Evolutionary conservation across 1,140 invertebrate genomes (phyloP), one percentile per base, ranked within the genome.

Genomic region (Pachypeltis micranthus): DNA sequence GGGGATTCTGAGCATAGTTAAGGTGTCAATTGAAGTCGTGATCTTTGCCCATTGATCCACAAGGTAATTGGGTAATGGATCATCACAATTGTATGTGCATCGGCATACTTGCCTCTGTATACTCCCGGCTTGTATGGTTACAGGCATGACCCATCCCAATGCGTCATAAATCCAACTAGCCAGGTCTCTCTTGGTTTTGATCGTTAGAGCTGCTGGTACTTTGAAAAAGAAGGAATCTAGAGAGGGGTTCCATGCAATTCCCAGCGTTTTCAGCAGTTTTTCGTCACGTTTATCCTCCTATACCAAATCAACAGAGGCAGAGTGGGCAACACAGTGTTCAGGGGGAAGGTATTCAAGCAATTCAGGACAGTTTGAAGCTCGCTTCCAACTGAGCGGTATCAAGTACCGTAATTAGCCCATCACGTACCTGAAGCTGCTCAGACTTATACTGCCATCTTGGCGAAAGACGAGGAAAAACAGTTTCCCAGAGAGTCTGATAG

Each of bases 61-160:
- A 21, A 71, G 55, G 10, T 70, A 59, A 23, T 54, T 26, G 1
- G 71, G 68, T 59, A 75, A 7, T 2, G 31, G 7, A 39, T 72
- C 69, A 63, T 77, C 74, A 74, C 74, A 77, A 23, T 59, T 67
- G 2, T 71, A 21, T 21, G 70, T 68, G 23, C 1, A 23, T n/a
- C 56, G 59, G 72, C 74, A 74, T 1, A 76, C 25, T n/a, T 67
- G 57, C 70, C 78, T 74, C 24, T 77, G 70, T 1, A 77, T 29
- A 4, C 74, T 67, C 67, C 78, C 77, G 10, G 70, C 67, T 19
- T 27, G 64, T 7, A 77, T 67, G 19, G 70, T 70, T 2, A 74
- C 39, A 19, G 75, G 76, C 19, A 70, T 63, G 2, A 76, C 24
- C 47, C 72, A 68, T 27, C 74, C 75, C 16, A 72, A 58, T 0